Evolutionary conservation across 1,140 invertebrate genomes (phyloP).

Genomic region (Linepithema humile): DNA sequence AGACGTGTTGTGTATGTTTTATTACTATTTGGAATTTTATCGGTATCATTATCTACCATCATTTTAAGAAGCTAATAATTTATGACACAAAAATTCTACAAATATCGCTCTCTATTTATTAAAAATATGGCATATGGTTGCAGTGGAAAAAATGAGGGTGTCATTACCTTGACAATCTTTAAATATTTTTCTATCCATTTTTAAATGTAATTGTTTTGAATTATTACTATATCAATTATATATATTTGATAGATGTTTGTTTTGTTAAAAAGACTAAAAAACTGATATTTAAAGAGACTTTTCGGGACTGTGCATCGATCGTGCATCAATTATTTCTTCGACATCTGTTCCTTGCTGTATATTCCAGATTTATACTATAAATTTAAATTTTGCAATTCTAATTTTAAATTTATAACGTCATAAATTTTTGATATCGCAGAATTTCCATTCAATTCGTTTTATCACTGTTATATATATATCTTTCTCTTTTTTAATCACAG

Average conservation of each 20-base stretch:
- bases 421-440: not conserved
- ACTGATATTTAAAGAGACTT: too few relatives aligned
- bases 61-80: not conserved
- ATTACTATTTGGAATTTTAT: not conserved
- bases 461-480: not conserved
- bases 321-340: too few relatives aligned
- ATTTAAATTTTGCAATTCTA: too few relatives aligned
- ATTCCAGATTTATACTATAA: too few relatives aligned
- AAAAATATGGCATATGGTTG: not conserved
- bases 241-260: not conserved
- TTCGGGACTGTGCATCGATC: not conserved
- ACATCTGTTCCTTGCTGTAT: too few relatives aligned
- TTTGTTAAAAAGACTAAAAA: not conserved
- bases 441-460: not conserved
- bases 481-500: not conserved
- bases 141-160: not conserved
- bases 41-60: not conserved
- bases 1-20: slow-evolving; percentile 1
- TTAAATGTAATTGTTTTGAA: not conserved
- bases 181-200: too few relatives aligned
- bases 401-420: not conserved
- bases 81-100: not conserved
- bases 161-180: not conserved
- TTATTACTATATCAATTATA: not conserved
- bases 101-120: not conserved